Evolutionary conservation across 2,888 invertebrate genomes (phyloP).

Genomic region (Helobdella robusta): DNA sequence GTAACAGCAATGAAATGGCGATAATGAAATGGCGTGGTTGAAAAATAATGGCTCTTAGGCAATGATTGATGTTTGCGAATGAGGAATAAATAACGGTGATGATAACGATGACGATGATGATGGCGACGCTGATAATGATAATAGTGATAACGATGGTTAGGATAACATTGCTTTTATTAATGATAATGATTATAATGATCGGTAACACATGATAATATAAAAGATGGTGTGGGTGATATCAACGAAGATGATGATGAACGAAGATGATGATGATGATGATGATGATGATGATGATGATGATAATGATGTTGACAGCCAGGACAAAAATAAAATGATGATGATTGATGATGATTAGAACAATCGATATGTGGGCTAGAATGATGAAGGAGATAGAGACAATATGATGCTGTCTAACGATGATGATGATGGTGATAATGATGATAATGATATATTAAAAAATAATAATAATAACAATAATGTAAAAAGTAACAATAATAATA

Average conservation of each 20-base stretch:
- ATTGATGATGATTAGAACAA: too few species aligned
- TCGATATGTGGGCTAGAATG: too few species aligned
- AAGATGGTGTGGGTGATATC: not conserved
- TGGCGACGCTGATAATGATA: not conserved
- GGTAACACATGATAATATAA: not conserved
- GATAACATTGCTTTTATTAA: not conserved
- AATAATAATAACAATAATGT: not conserved
- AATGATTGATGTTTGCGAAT: too few species aligned
- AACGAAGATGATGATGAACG: not conserved
- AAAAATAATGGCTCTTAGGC: too few species aligned
- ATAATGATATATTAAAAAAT: too few species aligned
- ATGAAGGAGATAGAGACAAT: too few species aligned
- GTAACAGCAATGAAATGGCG: too few species aligned
- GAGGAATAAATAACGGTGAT: not conserved
- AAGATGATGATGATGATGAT: not conserved
- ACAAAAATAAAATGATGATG: not conserved
- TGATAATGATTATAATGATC: not conserved
- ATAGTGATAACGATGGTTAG: not conserved
- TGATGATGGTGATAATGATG: not conserved
- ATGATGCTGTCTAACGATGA: too few species aligned
- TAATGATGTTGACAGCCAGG: not conserved
- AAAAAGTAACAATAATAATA: not conserved
- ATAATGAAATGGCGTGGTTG: too few species aligned
- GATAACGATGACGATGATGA: not conserved
- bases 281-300: not conserved